Evolutionary conservation across 2,797 vertebrate genomes (phyloP), one percentile per base, ranked within the genome.

Genomic region (Xenops minutus): DNA sequence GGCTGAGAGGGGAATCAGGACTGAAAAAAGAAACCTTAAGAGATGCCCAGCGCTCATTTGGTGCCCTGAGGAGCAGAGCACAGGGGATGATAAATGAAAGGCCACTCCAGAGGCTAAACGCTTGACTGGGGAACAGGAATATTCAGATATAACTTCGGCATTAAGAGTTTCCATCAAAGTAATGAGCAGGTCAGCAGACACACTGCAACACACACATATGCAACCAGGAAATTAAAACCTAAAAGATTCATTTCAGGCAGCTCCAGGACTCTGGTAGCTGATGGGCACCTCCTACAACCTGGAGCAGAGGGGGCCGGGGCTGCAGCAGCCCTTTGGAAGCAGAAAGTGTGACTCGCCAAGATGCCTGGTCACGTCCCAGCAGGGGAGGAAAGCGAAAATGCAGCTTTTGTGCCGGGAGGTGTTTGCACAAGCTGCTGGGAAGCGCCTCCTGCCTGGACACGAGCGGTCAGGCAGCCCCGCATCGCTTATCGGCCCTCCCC

Each of bases 381-480:
- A 6, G 26, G 39, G 64, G 30, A 21, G 10, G 91, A 55, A 76
- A 79, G 71, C 1, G 81, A 82, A 76, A 89, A 76, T 0, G 36
- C 67, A 39, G 84, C 72, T 73, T 92, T 79, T 79, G 78, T 34
- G 6, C 29, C 6, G 20, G 39, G 80, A 49, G 7, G 9, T 6
- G 41, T 69, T 91, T 76, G 5, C 71, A 15, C 39, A 22, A 22
- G 17, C 58, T 32, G 64, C 81, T 18, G 49, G 36, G 26, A 63
- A 72, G 72, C 1, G 17, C 52, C 52, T 83, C 17, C 76, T 62
- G 69, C 72, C 69, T 2, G 3, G 39, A 34, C 15, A 0, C 55
- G 12, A 34, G 32, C 4, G 4, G 0, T 3, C 36, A 3, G 59
- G 63, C 88, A 19, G 1, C 19, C 44, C 32, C 2, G 2, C 48